Percentiles rank a stretch among this genome's conserved stretches.
Conservation (phyloP, 2,797 vertebrate genomes). For the Odontamblyopus lacepedii region DNA sequence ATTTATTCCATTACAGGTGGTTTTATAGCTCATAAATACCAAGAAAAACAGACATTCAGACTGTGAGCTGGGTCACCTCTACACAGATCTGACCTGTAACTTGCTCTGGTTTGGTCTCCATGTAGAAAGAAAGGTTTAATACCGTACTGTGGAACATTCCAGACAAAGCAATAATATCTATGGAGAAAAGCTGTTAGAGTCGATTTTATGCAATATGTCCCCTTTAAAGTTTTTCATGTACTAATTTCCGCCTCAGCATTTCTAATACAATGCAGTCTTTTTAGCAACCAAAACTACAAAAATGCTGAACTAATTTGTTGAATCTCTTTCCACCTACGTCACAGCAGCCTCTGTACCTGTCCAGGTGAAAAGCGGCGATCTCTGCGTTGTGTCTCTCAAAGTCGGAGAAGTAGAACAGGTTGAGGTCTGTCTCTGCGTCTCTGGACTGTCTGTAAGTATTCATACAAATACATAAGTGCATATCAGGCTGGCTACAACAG, state of each 20-base stretch:
- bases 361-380: constrained; percentile 86
- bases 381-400: constrained; percentile 90
- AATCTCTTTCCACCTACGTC: background rate
- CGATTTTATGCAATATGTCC: no score
- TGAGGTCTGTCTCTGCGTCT: constrained; percentile 80
- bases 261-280: background rate
- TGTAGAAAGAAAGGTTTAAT: no score
- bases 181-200: no score
- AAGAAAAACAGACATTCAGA: no score
- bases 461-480: background rate
- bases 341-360: constrained; percentile 73
- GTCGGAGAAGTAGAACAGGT: constrained; percentile 92
- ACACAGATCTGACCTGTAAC: no score
- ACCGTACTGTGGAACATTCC: no score
- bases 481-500: background rate
- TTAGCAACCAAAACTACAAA: background rate
- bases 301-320: background rate
- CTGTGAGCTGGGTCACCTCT: no score
- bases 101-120: no score
- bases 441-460: constrained; percentile 77
- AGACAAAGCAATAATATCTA: no score
- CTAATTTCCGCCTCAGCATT: background rate
- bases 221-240: no score
- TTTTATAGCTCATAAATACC: no score
- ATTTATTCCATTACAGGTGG: no score